Evolutionary conservation across 1,140 invertebrate species (phyloP), one percentile per base, ranked within the genome.

Genomic region (Eurosta solidaginis): DNA sequence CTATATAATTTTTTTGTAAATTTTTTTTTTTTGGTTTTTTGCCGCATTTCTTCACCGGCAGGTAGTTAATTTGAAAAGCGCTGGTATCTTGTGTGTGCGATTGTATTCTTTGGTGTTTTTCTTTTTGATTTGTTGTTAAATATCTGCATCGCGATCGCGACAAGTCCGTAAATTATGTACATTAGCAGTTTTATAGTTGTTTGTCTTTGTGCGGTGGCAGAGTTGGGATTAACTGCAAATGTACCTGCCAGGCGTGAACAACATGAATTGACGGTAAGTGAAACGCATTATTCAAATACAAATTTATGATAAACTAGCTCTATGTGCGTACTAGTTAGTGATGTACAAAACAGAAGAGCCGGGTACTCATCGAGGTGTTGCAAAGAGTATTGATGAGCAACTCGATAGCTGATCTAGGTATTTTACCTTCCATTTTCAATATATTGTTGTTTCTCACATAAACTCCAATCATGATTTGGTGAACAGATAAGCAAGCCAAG

Each of bases 161-260:
- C 74, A 75, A 75, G 47, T 75, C 42, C 74, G 47, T 75, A 75
- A 75, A 68, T 75, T 47, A 75, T 75, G 74, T 47, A 47, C 42
- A 75, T 75, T 50, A 75, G 74, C 42, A 75, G 74, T 75, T 33
- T 75, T 45, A 45, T 75, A 75, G 74, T 47, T 40, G 33, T 40
- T 29, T 68, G 59, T 14, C 42, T 75, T 10, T 75, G 42, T 33
- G 74, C 22, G 74, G 25, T 74, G n/a, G 42, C 47, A 22, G 22
- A 29, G 74, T 29, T 75, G 25, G 74, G 74, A 75, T 75, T 75
- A 45, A 22, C 74, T 29, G 74, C 74, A 50, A 75, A 50, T 75
- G 74, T 50, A 68, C 74, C 74, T 29, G 74, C 74, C 42, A 75
- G 59, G 59, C 74, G 74, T 29, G 74, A 75, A 50, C 42, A 36